Evolutionary conservation across 2,888 invertebrate species (phyloP), one percentile per base, ranked within the genome.

Genomic region (Rhagium mordax): DNA sequence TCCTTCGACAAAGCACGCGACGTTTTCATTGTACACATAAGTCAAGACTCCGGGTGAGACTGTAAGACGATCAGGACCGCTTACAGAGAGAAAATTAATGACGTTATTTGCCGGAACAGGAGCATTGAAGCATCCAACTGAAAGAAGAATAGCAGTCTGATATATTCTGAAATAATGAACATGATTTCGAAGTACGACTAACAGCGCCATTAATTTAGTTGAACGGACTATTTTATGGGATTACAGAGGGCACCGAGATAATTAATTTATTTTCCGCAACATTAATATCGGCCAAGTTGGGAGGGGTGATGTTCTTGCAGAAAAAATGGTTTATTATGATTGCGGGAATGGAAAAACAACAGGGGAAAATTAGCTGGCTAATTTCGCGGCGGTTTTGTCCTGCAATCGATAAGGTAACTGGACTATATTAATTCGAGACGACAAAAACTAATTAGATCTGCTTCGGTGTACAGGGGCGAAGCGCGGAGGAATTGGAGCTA

Each of bases 221-320:
- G 72, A 74, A 75, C 75, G 67, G 72, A 74, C 70, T 74, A 75
- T 72, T 77, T 72, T 70, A 67, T 67, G 73, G 74, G 72, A 75
- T 65, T 65, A 53, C 53, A 18, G 53, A 53, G 65, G 71, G 75
- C 74, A 72, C 65, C 62, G 60, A 74, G 74, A 77, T 77, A 77
- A 79, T 79, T 81, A 81, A 81, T 81, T 79, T 78, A 81, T 80
- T 80, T 80, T 80, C 81, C 79, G 70, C 79, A 80, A 80, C 81
- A 81, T 80, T 79, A 79, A 80, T 79, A 78, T 75, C 74, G 64
- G 62, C 18, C 57, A 29, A 27, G 57, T 21, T 15, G 21, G 49
- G 13, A 18, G 29, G 62, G 47, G 6, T 20, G 64, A 48, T 64
- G 41, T 60, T n/a, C 29, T 33, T 7, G 60, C 33, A 64, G 29